Evolutionary conservation across 2,888 invertebrate genomes (phyloP).

Genomic region (Gari tellinella): DNA sequence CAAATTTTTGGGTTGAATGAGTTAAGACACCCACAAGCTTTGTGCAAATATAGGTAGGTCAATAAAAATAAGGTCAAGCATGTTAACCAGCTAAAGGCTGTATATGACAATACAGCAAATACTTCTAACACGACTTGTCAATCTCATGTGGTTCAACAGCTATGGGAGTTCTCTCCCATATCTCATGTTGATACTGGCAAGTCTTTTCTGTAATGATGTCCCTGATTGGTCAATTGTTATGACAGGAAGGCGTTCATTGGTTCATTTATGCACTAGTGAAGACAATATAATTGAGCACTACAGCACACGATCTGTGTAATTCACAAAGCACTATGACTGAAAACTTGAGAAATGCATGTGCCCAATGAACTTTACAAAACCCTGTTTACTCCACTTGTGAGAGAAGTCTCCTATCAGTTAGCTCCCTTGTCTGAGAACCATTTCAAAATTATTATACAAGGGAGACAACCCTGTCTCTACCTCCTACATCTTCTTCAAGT

Average conservation of each 20-base stretch:
- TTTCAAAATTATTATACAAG: neutral
- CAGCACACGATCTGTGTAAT: neutral
- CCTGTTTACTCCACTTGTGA: neutral
- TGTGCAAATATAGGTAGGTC: too few species aligned
- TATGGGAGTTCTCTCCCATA: too few species aligned
- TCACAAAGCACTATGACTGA: neutral
- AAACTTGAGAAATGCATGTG: neutral
- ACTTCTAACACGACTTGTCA: too few species aligned
- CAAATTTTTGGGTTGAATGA: too few species aligned
- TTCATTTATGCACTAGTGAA: conserved; percentile 5
- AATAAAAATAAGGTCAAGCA: too few species aligned
- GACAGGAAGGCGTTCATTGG: conserved; percentile 7
- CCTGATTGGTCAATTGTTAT: conserved; percentile 12
- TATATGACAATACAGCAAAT: too few species aligned
- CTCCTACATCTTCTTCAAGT: neutral
- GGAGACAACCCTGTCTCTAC: too few species aligned
- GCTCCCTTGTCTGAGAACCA: neutral
- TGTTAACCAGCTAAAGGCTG: too few species aligned
- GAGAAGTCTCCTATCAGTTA: too few species aligned
- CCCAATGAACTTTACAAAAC: neutral
- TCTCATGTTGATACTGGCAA: too few species aligned
- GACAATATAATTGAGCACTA: conserved; percentile 5
- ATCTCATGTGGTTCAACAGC: too few species aligned
- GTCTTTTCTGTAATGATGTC: neutral
- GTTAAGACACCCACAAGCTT: too few species aligned